Evolutionary conservation across 2,888 invertebrate species (phyloP).

Genomic region (Thymelicus sylvestris): DNA sequence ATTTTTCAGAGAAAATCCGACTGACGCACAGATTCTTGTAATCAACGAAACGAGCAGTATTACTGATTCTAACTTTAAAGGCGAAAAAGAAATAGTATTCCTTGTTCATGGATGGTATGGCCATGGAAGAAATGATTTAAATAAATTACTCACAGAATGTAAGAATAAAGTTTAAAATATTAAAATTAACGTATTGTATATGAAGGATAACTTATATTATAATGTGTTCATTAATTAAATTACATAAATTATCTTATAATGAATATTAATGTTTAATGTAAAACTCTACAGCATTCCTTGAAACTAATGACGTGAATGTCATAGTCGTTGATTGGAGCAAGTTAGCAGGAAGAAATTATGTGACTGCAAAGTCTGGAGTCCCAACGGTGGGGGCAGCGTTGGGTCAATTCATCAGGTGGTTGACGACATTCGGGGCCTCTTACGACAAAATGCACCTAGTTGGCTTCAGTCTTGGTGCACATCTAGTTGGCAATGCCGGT

Average conservation of each 20-base stretch:
- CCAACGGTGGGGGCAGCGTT: constrained; percentile 53
- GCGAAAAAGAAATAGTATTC: constrained; percentile 54
- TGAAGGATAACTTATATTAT: no score
- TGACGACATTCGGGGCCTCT: constrained; percentile 30
- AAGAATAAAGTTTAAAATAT: constrained; percentile 26
- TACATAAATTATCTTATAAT: no score
- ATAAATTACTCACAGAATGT: constrained; percentile 57
- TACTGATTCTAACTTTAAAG: constrained; percentile 50
- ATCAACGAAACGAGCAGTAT: constrained; percentile 23
- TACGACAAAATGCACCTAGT: constrained; percentile 66
- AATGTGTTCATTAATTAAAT: no score
- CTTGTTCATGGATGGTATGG: constrained; percentile 70
- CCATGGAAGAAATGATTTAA: constrained; percentile 56
- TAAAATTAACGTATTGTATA: neutral
- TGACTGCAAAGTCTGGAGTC: constrained; percentile 60
- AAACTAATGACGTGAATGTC: constrained; percentile 63
- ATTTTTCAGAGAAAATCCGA: constrained; percentile 19
- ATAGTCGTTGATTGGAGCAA: constrained; percentile 73
- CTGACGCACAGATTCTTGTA: constrained; percentile 14
- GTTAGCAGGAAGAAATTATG: constrained; percentile 64
- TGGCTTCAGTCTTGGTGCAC: constrained; percentile 77
- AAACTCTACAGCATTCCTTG: constrained; percentile 58
- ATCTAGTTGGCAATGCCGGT: constrained; percentile 69
- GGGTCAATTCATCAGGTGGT: constrained; percentile 25
- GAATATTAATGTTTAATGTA: no score